Evolutionary conservation across 2,888 invertebrate genomes (phyloP), one percentile per base, ranked within the genome.

Genomic region (Xanthorhoe spadicearia): DNA sequence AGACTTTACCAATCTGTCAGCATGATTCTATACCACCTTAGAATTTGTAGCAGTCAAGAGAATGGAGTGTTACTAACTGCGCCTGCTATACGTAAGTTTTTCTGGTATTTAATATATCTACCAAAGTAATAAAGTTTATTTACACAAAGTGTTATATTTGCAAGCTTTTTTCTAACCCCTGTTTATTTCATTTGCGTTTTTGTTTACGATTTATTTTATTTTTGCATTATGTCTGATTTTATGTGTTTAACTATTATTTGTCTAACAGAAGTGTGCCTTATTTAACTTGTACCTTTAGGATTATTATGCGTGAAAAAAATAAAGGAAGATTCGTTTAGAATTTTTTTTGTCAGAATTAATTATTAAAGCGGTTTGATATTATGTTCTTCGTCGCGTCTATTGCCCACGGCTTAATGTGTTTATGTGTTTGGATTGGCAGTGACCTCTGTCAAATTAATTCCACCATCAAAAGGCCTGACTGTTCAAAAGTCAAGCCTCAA

Each of bases 161-260:
- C 46, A 55, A 78, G 81, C 80, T 80, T 74, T 79, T 79, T 75
- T 74, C 77, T 84, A 84, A 86, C 79, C 77, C 76, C 72, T 71
- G 74, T 82, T 80, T 68, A 71, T 77, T 79, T 83, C 74, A 71
- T 79, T 84, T 83, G 82, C 80, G 66, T 72, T 69, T 71, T 64
- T 66, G 66, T 64, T 59, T 17, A 38, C 52, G 38, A 13, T 51
- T 61, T 71, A 50, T 64, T 63, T 64, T 53, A 65, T 66, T 62
- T 61, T 55, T 55, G 61, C 65, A 66, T 61, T 53, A 19, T 61
- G 52, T 7, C 0, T 48, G n/a, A 38, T 4, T 49, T 19, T 56
- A 15, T 52, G 6, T 4, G 8, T 32, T n/a, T 17, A 19, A 18
- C 2, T 1, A 10, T 9, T 13, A 43, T 43, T 43, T 43, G 10